Conservation (phyloP, 2,113 vertebrate genomes). For the Xyrauchen texanus region DNA sequence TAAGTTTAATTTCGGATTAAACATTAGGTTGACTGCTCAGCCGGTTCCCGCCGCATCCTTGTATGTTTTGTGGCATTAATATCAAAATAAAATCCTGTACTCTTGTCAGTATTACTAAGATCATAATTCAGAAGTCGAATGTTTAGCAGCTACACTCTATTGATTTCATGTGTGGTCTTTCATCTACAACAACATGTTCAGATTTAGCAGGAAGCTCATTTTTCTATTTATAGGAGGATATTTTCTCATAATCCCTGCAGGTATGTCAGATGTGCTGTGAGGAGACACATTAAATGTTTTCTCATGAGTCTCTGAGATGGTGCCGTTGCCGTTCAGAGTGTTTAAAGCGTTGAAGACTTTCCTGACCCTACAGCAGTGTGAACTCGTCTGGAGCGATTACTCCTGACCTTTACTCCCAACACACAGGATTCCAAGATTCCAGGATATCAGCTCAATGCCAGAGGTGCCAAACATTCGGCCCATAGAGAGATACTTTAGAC, state of each 20-base stretch:
- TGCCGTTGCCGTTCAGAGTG: not conserved
- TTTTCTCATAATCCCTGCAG: conserved; percentile 13
- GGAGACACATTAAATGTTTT: not conserved
- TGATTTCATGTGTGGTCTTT: not conserved
- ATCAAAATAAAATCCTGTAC: too few relatives aligned
- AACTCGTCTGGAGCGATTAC: conserved; percentile 20
- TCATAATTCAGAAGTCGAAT: too few relatives aligned
- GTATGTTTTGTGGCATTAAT: too few relatives aligned
- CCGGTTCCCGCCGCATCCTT: too few relatives aligned
- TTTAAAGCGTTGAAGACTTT: conserved; percentile 16
- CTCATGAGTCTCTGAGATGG: conserved; percentile 29
- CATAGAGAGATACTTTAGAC: conserved; percentile 43
- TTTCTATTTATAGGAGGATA: conserved; percentile 14
- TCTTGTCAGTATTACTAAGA: too few relatives aligned
- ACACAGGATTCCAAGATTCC: conserved; percentile 11
- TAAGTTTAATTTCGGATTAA: too few relatives aligned
- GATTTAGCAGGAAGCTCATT: conserved; percentile 2
- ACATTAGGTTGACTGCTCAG: too few relatives aligned
- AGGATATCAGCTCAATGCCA: conserved; percentile 40
- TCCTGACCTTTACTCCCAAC: conserved; percentile 36
- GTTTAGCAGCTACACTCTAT: too few relatives aligned
- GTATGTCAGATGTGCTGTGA: conserved; percentile 10
- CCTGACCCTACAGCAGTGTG: conserved; percentile 21
- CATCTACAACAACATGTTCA: not conserved
- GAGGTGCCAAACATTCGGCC: conserved; percentile 61